phyloP scores from a whole-genome alignment of 2,888 invertebrate species.

The Hymenopus coronatus region DNA sequence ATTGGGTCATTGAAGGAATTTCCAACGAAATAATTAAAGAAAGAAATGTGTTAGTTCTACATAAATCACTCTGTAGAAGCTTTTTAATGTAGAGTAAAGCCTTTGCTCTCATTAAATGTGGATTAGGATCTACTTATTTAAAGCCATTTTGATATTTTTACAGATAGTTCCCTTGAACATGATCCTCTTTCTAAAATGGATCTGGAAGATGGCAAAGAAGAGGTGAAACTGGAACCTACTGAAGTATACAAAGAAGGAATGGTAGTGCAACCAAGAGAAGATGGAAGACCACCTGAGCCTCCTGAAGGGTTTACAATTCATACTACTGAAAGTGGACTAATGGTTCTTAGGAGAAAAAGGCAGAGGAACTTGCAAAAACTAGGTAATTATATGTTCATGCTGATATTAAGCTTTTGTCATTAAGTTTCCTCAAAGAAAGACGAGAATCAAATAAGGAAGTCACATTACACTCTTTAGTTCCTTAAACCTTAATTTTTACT shows the following conservation, averaged over 20 bases:
- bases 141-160: neutral
- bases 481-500: no score
- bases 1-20: no score
- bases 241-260: constrained; percentile 78
- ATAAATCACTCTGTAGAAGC: no score
- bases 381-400: constrained; percentile 42
- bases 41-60: no score
- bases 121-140: no score
- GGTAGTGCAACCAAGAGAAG: constrained; percentile 70
- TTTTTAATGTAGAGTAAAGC: no score
- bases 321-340: constrained; percentile 77
- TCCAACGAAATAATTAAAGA: no score
- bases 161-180: constrained; percentile 9
- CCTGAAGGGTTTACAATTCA: constrained; percentile 80
- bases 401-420: neutral
- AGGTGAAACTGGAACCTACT: constrained; percentile 64
- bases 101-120: no score
- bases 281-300: constrained; percentile 63
- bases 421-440: no score
- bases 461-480: no score
- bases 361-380: constrained; percentile 85
- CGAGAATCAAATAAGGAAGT: no score
- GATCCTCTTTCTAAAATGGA: constrained; percentile 15
- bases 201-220: constrained; percentile 64
- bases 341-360: constrained; percentile 75